Evolutionary conservation across 2,113 vertebrate species (phyloP), one percentile per base, ranked within the genome.

Genomic region (Rattus rattus): DNA sequence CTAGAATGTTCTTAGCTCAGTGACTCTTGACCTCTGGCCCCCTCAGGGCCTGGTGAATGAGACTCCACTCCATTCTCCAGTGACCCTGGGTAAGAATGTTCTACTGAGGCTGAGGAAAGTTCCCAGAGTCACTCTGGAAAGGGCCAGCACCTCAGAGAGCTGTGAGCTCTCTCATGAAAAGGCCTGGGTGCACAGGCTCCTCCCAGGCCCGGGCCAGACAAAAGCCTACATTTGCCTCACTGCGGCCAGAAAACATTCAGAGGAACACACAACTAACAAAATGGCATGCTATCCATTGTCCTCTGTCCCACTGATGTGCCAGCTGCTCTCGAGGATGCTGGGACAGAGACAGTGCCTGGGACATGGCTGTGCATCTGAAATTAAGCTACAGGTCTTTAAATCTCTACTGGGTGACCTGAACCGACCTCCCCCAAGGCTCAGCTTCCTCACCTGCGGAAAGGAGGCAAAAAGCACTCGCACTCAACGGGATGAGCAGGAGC

Each of bases 121-220:
- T 80, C 49, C 79, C 67, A 87, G 80, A 76, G 65, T 76, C 87
- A 83, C 61, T 84, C 67, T 70, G 49, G 88, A 92, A 97, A 77
- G 47, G 73, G 54, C 63, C 36, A 22, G 87, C 8, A 1, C 43
- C 93, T 94, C 70, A 22, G 9, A 77, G 30, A 65, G 30, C 24
- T 3, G 33, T 63, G 54, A 52, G 36, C 39, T 33, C 54, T 76
- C 43, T 65, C 54, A 28, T 67, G 24, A 54, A 94, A 79, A 85
- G 33, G 43, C 11, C 36, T 7, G 12, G 2, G 39, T 47, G 39
- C 63, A 72, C 9, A 47, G 56, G 63, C 73, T 43, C 63, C 47
- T 87, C 92, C 47, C 33, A 88, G 83, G 12, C 24, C 89, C 67
- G 83, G 20, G 59, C 22, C 59, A 26, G 24, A 63, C 13, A 39